Evolutionary conservation across 2,113 vertebrate species (phyloP), one percentile per base, ranked within the genome.

Genomic region (Tetraodon nigroviridis): DNA sequence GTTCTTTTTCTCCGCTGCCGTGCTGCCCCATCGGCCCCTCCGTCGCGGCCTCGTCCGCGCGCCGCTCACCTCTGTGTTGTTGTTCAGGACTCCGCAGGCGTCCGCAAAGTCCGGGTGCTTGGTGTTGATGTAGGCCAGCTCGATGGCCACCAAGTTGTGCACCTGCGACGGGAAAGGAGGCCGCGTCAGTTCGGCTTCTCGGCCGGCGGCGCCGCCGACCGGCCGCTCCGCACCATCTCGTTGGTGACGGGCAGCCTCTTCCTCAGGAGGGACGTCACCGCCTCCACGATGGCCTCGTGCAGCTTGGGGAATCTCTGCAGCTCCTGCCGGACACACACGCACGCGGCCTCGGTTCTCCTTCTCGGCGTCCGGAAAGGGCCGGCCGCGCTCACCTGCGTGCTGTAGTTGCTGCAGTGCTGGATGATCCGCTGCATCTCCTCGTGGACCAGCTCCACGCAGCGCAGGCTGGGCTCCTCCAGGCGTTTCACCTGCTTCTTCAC

Each of bases 401-500:
- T 99, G 86, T 98, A 99, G 86, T 97, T 98, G 85, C 96, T 98
- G 87, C 96, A 98, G 45, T 99, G 97, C 83, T 99, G 97, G 79
- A 98, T 99, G 82, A 98, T 98, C 86, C 96, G 89, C 77, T 99
- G 96, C 96, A 98, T 98, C 87, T 99, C 97, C 76, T 99, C 97
- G 14, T 99, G 97, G 73, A 99, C 97, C 56, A 99, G 89, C 73
- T 99, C 97, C 79, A 99, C 97, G 24, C 96, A 99, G 29, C 97
- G 93, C 67, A 99, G 76, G 56, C 96, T 98, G 3, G 96, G 96
- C 63, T 99, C 97, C 84, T 99, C 96, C 81, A 99, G 87, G 51
- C 95, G 94, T 69, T 99, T 99, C 75, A 98, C 95, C 83, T 99
- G 97, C 83, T 96, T 91, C 86, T 99, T 99, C 68, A 99, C 97